Evolutionary conservation across 2,888 invertebrate genomes (phyloP).

Genomic region (Aphidius colemani): DNA sequence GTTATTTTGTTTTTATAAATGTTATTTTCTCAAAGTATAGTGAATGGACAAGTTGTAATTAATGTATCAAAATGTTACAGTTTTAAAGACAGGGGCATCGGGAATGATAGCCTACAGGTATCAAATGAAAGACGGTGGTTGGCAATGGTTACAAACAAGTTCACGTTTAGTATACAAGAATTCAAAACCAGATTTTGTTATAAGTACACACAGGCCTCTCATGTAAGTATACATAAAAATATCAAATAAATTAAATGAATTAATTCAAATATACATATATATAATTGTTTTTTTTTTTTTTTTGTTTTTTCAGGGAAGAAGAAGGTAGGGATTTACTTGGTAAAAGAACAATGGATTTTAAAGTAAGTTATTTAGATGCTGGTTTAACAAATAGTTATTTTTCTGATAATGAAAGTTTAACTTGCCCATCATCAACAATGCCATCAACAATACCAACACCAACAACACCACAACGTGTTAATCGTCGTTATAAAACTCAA

Average conservation of each 20-base stretch:
- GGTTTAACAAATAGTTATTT: conserved; percentile 90
- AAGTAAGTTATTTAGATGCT: conserved; percentile 95
- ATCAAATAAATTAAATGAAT: not conserved
- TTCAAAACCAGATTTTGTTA: conserved; percentile 98
- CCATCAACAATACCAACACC: conserved; percentile 63
- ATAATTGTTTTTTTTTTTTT: conserved; percentile 30
- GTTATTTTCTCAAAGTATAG: not conserved
- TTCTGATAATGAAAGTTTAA: conserved; percentile 81
- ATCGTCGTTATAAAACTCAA: conserved; percentile 89
- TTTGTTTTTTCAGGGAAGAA: too few relatives aligned
- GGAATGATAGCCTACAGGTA: conserved; percentile 99
- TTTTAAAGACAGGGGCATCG: conserved; percentile 97
- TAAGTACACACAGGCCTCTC: conserved; percentile 96
- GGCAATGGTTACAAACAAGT: conserved; percentile 98
- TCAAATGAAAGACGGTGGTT: conserved; percentile 90
- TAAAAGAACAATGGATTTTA: conserved; percentile 98
- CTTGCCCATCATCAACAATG: conserved; percentile 63
- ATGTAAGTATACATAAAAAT: conserved; percentile 73
- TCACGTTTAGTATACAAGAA: conserved; percentile 98
- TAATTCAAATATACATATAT: too few relatives aligned
- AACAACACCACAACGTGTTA: conserved; percentile 76
- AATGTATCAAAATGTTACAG: conserved; percentile 62
- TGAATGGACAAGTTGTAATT: conserved; percentile 10
- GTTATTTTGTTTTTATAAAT: conserved; percentile 54
- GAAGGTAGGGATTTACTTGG: conserved; percentile 96